These are phyloP conservation scores for Takifugu flavidus DNA, from an alignment of 2,113 vertebrate species.

Conservation along the genomic window DNA sequence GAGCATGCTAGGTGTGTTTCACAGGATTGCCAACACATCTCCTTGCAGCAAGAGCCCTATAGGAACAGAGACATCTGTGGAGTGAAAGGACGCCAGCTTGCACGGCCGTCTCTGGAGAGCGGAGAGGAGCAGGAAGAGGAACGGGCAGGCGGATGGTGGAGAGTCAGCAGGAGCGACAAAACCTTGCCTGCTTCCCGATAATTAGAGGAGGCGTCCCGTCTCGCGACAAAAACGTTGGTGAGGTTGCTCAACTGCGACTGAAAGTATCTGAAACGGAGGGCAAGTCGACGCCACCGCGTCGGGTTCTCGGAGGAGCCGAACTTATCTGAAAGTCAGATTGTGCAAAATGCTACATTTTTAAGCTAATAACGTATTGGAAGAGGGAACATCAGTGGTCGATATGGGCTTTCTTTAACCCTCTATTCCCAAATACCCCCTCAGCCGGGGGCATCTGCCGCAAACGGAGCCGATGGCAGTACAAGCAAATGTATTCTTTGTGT, in stretches of 20 bases:
- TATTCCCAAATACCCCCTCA: constrained; percentile 40
- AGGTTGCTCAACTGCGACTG: constrained; percentile 26
- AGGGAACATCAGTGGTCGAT: no score
- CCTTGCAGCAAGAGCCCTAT: constrained; percentile 70
- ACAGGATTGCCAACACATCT: constrained; percentile 74
- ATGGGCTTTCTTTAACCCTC: constrained; percentile 37
- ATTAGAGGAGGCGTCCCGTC: constrained; percentile 29
- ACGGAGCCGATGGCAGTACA: constrained; percentile 68
- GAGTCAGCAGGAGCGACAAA: constrained; percentile 39
- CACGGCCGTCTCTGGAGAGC: constrained; percentile 66
- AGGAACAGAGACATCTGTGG: constrained; percentile 76
- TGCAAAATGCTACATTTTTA: no score
- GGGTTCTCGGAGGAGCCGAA: no score
- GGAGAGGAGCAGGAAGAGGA: constrained; percentile 40
- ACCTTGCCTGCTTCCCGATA: constrained; percentile 35
- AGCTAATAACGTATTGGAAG: no score
- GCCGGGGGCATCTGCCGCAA: constrained; percentile 44
- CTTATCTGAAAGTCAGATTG: no score
- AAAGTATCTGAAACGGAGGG: constrained; percentile 10
- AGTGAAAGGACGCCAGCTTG: constrained; percentile 75
- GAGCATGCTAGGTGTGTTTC: constrained; percentile 69
- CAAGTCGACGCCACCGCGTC: no score
- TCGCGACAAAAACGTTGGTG: constrained; percentile 17
- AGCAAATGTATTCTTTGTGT: constrained; percentile 66
- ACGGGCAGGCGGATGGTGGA: constrained; percentile 25